Base-by-base conservation (phyloP, 1,140 invertebrate genomes). In the Euschistus heros region DNA sequence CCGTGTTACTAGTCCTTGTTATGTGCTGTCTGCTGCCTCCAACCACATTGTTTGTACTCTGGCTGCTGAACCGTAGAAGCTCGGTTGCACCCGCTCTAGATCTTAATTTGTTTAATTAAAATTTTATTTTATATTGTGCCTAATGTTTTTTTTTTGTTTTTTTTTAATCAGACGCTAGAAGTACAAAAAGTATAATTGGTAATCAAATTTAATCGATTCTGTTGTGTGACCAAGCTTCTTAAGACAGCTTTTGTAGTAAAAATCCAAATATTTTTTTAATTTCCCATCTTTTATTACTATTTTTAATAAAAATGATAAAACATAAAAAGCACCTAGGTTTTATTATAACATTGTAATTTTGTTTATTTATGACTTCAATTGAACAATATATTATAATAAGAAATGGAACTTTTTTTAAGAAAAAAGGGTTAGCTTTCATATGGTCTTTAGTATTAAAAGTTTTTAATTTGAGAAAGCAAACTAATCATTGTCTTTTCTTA, bases 21-120 rank as follows among this genome's bases (percentile, higher is more conserved):
- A 52, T 22, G 27, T 54, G 50, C 47, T 63, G 33, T 66, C 63
- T 66, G 54, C 54, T 62, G 70, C 72, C 72, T 72, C 71, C 70
- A 71, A 72, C 67, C 72, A 73, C 72, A 73, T 73, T 73, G 72
- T 73, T 73, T 73, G 72, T 71, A 73, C 72, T 73, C 71, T 69
- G 65, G 68, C 68, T 68, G 30, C 57, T 20, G 47, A 57, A 57
- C 24, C 54, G 37, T 62, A 57, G 65, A 44, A 64, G 63, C 63
- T 64, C 42, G 63, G 47, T 54, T 64, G 20, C 47, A 64, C 50
- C 52, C n/a, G 37, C 27, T 24, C 68, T 68, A 37, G 64, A 64
- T 65, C 66, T 62, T 46, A 6, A 26, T 27, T 55, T 63, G 33
- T 59, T 67, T 65, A 37, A 30, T 62, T 66, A 44, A 14, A 60